Conservation (phyloP, 2,888 invertebrate genomes). For the Megalurothrips usitatus region DNA sequence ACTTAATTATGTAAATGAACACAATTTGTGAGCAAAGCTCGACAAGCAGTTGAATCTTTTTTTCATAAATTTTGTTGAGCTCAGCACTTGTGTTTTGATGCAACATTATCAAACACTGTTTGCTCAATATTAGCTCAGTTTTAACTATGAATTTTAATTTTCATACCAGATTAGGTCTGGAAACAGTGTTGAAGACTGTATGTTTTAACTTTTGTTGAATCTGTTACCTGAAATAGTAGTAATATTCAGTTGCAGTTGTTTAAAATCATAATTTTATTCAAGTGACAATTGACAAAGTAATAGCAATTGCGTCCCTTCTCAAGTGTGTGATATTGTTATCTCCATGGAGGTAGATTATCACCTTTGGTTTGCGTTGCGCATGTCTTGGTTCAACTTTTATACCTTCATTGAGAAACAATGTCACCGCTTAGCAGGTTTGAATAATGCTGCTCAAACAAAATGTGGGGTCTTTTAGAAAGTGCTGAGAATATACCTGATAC, state of each 20-base stretch:
- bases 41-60: not conserved
- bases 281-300: not conserved
- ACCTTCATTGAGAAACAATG: slow-evolving; percentile 5
- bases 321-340: slow-evolving; percentile 25
- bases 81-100: slow-evolving; percentile 13
- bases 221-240: slow-evolving; percentile 25
- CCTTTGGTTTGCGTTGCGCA: not conserved
- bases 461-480: not conserved
- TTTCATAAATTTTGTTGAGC: not conserved
- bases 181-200: slow-evolving; percentile 21
- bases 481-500: not conserved
- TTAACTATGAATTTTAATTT: slow-evolving; percentile 8
- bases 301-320: slow-evolving; percentile 4
- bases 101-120: slow-evolving; percentile 18
- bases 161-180: slow-evolving; percentile 4
- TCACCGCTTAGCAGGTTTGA: not conserved
- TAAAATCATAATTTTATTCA: not conserved
- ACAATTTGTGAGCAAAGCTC: not conserved
- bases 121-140: slow-evolving; percentile 19
- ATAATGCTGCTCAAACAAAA: slow-evolving; percentile 17
- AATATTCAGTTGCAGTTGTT: slow-evolving; percentile 9
- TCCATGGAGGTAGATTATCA: not conserved
- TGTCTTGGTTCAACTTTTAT: not conserved
- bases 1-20: not conserved
- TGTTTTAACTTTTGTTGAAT: slow-evolving; percentile 21